Evolutionary conservation across 1,140 invertebrate species (phyloP).

Genomic region (Coelopa frigida): DNA sequence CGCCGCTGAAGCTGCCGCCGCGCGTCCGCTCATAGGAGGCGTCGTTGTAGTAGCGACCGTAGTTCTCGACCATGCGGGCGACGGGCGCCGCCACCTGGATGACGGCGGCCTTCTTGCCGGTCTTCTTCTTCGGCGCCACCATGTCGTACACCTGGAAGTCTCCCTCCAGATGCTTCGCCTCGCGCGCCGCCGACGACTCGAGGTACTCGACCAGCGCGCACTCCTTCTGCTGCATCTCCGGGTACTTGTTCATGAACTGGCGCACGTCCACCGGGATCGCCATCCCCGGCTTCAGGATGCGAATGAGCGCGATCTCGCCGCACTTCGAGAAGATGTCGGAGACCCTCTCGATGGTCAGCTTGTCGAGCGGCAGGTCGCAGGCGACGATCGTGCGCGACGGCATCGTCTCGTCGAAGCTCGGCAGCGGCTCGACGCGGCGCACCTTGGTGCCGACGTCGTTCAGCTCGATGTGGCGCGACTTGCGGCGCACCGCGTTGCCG

Average conservation of each 20-base stretch:
- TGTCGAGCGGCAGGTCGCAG: constrained; percentile 74
- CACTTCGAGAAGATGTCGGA: constrained; percentile 79
- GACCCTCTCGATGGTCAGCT: constrained; percentile 76
- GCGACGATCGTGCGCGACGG: constrained; percentile 85
- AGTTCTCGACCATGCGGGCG: constrained; percentile 43
- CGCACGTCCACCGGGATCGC: constrained; percentile 80
- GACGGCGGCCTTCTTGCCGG: constrained; percentile 41
- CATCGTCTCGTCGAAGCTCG: constrained; percentile 83
- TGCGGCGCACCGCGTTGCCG: constrained; percentile 66
- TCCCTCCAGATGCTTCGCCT: constrained; percentile 58
- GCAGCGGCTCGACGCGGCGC: constrained; percentile 74
- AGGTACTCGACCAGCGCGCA: constrained; percentile 88
- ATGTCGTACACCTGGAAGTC: constrained; percentile 40
- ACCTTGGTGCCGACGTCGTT: constrained; percentile 88
- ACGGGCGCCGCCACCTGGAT: constrained; percentile 35
- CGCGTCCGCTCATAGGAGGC: constrained; percentile 35
- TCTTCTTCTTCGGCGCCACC: constrained; percentile 44
- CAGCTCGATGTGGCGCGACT: constrained; percentile 76
- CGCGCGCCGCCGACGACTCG: constrained; percentile 72
- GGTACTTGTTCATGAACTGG: constrained; percentile 82
- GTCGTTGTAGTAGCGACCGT: constrained; percentile 36
- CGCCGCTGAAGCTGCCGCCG: constrained; percentile 38
- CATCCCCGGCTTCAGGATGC: constrained; percentile 78
- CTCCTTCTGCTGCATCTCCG: constrained; percentile 73
- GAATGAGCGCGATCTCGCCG: constrained; percentile 80